Percentiles rank a stretch among this genome's conserved stretches.
These are phyloP conservation scores for Procavia capensis DNA, from an alignment of 2,113 vertebrate species.

Conservation along the genomic window DNA sequence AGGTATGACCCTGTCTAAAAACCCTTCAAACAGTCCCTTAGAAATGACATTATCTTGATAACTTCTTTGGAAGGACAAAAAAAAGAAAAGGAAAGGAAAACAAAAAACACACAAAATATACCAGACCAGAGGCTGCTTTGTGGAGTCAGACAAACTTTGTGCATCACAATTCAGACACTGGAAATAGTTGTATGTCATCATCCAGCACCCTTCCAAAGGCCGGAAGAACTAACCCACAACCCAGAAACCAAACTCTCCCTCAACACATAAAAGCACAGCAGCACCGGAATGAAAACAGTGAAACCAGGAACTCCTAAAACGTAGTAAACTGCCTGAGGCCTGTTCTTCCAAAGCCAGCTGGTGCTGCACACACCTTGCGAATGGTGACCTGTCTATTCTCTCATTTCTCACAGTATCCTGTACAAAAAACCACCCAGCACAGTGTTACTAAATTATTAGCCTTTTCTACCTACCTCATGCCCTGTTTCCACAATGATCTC, in stretches of 20 bases:
- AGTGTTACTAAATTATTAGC: background rate
- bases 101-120: background rate
- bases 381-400: background rate
- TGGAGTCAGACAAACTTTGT: background rate
- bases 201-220: background rate
- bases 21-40: background rate
- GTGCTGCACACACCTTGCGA: background rate
- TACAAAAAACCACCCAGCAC: background rate
- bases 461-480: background rate
- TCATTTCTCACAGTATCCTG: background rate
- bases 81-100: too few species aligned
- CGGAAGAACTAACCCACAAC: background rate
- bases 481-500: background rate
- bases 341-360: background rate
- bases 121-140: background rate
- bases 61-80: constrained; percentile 7
- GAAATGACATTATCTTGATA: constrained; percentile 21
- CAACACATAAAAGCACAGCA: background rate
- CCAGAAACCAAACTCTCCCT: background rate
- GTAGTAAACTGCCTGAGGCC: background rate
- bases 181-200: background rate
- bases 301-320: background rate
- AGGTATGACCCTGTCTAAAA: background rate
- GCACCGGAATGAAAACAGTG: background rate
- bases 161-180: background rate